Conservation (phyloP, 1,140 invertebrate species). For the Anastatus disparis region DNA sequence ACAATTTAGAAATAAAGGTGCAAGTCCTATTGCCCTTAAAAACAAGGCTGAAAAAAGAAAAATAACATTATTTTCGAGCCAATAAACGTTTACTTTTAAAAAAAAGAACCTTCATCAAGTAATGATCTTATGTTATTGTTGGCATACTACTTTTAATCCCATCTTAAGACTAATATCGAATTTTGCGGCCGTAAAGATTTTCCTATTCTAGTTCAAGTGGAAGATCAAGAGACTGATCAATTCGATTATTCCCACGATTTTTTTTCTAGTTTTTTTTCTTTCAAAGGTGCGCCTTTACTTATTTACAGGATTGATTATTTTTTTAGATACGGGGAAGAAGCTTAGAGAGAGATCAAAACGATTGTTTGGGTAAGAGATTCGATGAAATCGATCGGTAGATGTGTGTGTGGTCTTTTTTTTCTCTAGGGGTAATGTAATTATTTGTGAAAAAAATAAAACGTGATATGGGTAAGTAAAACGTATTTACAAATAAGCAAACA, state of each 20-base stretch:
- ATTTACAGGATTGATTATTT: too few species aligned
- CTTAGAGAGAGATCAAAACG: not conserved
- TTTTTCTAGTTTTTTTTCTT: not conserved
- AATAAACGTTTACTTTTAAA: not conserved
- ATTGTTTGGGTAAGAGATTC: constrained; percentile 1
- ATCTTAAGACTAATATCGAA: constrained; percentile 27
- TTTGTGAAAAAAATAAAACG: too few species aligned
- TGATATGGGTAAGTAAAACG: too few species aligned
- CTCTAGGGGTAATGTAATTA: not conserved
- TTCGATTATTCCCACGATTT: constrained; percentile 27
- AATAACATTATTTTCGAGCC: not conserved
- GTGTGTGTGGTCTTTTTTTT: constrained; percentile 10
- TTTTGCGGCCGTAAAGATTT: not conserved
- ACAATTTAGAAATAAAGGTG: not conserved
- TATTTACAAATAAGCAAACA: too few species aligned
- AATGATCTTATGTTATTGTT: constrained; percentile 30
- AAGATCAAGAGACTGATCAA: not conserved
- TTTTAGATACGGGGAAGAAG: not conserved
- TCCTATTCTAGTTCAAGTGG: not conserved
- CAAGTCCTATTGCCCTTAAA: constrained; percentile 1
- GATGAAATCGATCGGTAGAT: too few species aligned
- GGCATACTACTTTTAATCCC: not conserved
- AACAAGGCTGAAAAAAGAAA: constrained; percentile 28
- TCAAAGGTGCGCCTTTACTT: too few species aligned
- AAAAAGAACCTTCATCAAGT: not conserved